Percentiles rank a stretch among this genome's conserved stretches.
Conservation (phyloP, 2,888 invertebrate genomes). For the Anticlea derivata region DNA sequence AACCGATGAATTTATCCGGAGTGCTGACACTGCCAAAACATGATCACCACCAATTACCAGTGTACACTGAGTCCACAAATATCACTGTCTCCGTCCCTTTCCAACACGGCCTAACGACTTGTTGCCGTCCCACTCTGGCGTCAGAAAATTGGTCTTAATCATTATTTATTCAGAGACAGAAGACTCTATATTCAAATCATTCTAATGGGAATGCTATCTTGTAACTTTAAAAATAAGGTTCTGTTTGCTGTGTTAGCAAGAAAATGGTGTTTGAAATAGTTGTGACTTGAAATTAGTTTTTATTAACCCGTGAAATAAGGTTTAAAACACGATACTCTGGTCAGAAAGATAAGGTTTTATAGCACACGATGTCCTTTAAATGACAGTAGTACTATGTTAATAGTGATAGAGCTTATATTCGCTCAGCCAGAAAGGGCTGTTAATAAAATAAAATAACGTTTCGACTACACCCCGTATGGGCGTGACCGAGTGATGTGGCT, state of each 20-base stretch:
- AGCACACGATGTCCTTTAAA: constrained; percentile 40
- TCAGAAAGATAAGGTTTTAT: constrained; percentile 34
- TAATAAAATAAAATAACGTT: constrained; percentile 69
- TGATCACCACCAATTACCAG: constrained; percentile 81
- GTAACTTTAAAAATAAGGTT: constrained; percentile 16
- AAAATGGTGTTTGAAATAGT: not conserved
- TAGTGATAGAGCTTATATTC: constrained; percentile 74
- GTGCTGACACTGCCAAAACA: constrained; percentile 79
- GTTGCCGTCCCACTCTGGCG: constrained; percentile 37
- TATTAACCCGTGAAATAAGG: constrained; percentile 9
- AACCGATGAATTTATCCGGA: constrained; percentile 67
- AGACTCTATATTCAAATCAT: constrained; percentile 24
- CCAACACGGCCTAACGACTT: constrained; percentile 33
- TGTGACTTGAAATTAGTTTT: constrained; percentile 7
- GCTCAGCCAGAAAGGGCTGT: constrained; percentile 57
- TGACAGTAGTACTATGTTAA: constrained; percentile 58
- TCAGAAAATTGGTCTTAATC: constrained; percentile 66
- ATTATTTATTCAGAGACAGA: constrained; percentile 37
- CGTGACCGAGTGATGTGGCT: constrained; percentile 56
- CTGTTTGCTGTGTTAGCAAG: constrained; percentile 12
- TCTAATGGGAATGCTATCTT: constrained; percentile 18
- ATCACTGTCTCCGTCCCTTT: constrained; percentile 43
- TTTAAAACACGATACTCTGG: constrained; percentile 11
- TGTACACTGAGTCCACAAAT: constrained; percentile 68
- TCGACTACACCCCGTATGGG: constrained; percentile 79